These are phyloP conservation scores for Drosophila incognita DNA, from an alignment of 2,888 invertebrate genomes.

Conservation along the genomic window DNA sequence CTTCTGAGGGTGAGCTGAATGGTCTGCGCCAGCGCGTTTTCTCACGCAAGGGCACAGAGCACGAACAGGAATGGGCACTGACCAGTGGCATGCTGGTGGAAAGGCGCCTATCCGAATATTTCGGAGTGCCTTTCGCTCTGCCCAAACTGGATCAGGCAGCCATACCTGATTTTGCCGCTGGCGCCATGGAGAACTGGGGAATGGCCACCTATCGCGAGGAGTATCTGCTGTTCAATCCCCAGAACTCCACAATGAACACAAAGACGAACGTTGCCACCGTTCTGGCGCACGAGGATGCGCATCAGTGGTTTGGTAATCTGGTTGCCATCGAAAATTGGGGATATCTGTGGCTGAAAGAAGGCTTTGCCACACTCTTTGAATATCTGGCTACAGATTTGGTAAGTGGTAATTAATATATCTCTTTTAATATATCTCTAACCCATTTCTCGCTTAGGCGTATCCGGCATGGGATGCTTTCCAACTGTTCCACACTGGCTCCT, in stretches of 20 bases:
- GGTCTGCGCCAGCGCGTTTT: slow-evolving; percentile 77
- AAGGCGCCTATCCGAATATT: slow-evolving; percentile 89
- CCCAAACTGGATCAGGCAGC: slow-evolving; percentile 95
- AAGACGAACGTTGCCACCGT: slow-evolving; percentile 86
- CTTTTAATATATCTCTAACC: neutral
- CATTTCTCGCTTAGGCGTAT: slow-evolving; percentile 84
- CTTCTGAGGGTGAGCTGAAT: slow-evolving; percentile 66
- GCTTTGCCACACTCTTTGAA: slow-evolving; percentile 86
- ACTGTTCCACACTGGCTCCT: slow-evolving; percentile 90
- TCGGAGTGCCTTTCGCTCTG: slow-evolving; percentile 90
- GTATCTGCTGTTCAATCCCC: slow-evolving; percentile 77
- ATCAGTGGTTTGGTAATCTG: slow-evolving; percentile 93
- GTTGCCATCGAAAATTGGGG: slow-evolving; percentile 90
- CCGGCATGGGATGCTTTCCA: slow-evolving; percentile 90
- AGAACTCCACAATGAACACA: slow-evolving; percentile 75
- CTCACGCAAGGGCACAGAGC: slow-evolving; percentile 78
- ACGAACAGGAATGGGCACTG: slow-evolving; percentile 88
- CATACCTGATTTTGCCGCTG: slow-evolving; percentile 92
- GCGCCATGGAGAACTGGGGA: slow-evolving; percentile 98
- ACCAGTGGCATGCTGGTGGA: slow-evolving; percentile 90
- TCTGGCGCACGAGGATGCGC: slow-evolving; percentile 87
- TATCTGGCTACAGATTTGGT: slow-evolving; percentile 78
- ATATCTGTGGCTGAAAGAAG: slow-evolving; percentile 90
- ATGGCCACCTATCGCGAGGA: slow-evolving; percentile 88
- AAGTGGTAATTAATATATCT: neutral